phyloP scores from a whole-genome alignment of 1,140 invertebrate genomes.

The Euura saliciscinereae region DNA sequence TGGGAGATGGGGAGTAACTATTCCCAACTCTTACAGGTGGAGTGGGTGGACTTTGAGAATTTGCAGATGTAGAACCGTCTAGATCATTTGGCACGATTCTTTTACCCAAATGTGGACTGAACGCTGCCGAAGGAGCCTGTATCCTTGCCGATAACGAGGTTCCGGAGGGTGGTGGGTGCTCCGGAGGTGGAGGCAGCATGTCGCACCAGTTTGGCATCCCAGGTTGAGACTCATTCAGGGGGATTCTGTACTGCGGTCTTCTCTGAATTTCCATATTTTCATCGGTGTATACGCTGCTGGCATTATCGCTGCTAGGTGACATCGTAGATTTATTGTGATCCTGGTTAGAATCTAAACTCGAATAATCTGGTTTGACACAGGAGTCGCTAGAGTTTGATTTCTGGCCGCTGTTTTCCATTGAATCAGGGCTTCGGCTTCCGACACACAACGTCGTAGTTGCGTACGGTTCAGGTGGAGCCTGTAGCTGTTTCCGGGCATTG shows the following conservation, averaged over 20 bases:
- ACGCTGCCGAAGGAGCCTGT: conserved; percentile 38
- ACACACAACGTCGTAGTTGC: conserved; percentile 78
- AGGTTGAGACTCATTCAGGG: conserved; percentile 37
- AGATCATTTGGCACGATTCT: conserved; percentile 46
- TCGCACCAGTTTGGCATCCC: conserved; percentile 76
- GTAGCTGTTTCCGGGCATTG: conserved; percentile 69
- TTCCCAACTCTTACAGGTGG: conserved; percentile 49
- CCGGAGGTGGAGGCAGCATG: conserved; percentile 78
- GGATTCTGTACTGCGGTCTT: conserved; percentile 43
- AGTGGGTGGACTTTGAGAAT: conserved; percentile 53
- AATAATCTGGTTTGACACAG: conserved; percentile 60
- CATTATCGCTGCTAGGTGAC: conserved; percentile 57
- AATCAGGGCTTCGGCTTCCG: conserved; percentile 56
- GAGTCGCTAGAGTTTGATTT: conserved; percentile 60
- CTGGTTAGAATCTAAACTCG: conserved; percentile 56
- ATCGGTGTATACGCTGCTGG: conserved; percentile 58
- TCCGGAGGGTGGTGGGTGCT: conserved; percentile 73
- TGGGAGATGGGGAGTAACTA: conserved; percentile 46
- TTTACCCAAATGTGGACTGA: conserved; percentile 53
- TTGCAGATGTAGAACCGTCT: conserved; percentile 45
- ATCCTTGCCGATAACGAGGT: conserved; percentile 40
- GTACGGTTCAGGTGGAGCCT: conserved; percentile 77
- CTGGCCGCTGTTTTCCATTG: conserved; percentile 57
- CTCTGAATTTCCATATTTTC: conserved; percentile 51
- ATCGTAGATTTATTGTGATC: conserved; percentile 56